phyloP scores from a whole-genome alignment of 1,140 invertebrate genomes.

The Notospermus geniculatus region DNA sequence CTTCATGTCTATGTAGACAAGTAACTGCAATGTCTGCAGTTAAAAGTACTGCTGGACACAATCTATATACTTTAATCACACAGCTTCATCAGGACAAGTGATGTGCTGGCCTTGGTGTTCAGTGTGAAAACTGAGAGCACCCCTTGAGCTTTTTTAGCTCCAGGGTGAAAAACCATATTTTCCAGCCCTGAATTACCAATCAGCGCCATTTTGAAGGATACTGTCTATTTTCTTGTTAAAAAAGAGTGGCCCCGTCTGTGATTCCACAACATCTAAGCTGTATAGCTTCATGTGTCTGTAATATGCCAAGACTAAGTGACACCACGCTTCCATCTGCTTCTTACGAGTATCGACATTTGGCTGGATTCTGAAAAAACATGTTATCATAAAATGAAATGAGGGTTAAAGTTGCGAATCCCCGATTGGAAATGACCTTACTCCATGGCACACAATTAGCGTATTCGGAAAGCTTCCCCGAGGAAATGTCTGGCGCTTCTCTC shows the following conservation, averaged over 20 bases:
- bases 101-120: too few species aligned
- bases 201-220: constrained; percentile 53
- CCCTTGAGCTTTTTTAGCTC: neutral
- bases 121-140: neutral
- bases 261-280: constrained; percentile 79
- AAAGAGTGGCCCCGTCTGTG: constrained; percentile 75
- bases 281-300: constrained; percentile 74
- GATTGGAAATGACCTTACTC: too few species aligned
- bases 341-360: constrained; percentile 85
- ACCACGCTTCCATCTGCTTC: constrained; percentile 91
- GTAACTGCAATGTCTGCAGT: too few species aligned
- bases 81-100: too few species aligned
- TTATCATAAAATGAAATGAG: constrained; percentile 3
- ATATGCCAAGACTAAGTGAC: constrained; percentile 80
- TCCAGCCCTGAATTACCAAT: neutral
- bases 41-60: too few species aligned
- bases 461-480: too few species aligned
- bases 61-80: too few species aligned
- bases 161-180: neutral
- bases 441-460: too few species aligned
- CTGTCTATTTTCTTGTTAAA: constrained; percentile 79
- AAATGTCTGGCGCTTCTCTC: too few species aligned
- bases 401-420: too few species aligned
- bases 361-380: constrained; percentile 73
- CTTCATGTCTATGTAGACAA: too few species aligned